Evolutionary conservation across 1,140 invertebrate genomes (phyloP).

Genomic region (Drosophila bocqueti): DNA sequence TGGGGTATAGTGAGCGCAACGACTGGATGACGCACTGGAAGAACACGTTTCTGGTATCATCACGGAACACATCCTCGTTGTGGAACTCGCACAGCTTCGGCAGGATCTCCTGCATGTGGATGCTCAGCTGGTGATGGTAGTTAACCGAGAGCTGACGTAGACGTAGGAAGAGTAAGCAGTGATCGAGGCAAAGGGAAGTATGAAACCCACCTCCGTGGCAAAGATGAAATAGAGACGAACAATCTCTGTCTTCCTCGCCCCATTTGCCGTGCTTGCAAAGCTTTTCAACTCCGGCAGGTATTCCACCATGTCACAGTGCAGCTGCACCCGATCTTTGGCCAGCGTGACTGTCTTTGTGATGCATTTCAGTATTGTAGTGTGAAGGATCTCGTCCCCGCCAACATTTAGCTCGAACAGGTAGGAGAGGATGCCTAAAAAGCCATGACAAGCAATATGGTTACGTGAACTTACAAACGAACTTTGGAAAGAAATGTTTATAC

Average conservation of each 20-base stretch:
- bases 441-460: neutral
- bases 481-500: neutral
- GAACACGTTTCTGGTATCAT: slow-evolving; percentile 58
- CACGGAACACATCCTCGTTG: slow-evolving; percentile 49
- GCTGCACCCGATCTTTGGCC: slow-evolving; percentile 58
- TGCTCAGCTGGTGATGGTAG: slow-evolving; percentile 68
- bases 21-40: slow-evolving; percentile 57
- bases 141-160: slow-evolving; percentile 60
- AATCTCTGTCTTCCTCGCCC: slow-evolving; percentile 47
- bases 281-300: slow-evolving; percentile 48
- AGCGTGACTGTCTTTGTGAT: slow-evolving; percentile 58
- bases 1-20: slow-evolving; percentile 61
- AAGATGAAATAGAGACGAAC: slow-evolving; percentile 61
- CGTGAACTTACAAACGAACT: neutral
- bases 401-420: slow-evolving; percentile 67
- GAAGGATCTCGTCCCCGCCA: slow-evolving; percentile 38
- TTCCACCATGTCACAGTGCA: slow-evolving; percentile 58
- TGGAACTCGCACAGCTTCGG: slow-evolving; percentile 68
- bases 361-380: slow-evolving; percentile 50
- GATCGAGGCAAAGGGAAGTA: neutral
- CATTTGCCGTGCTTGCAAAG: slow-evolving; percentile 19
- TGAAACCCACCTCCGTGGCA: slow-evolving; percentile 38
- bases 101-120: slow-evolving; percentile 67
- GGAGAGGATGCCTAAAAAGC: slow-evolving; percentile 52
- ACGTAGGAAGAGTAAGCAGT: neutral